Percentiles rank a stretch among this genome's conserved stretches.
Evolutionary conservation across 2,888 invertebrate genomes (phyloP).

Genomic region (Cosmia trapezina): DNA sequence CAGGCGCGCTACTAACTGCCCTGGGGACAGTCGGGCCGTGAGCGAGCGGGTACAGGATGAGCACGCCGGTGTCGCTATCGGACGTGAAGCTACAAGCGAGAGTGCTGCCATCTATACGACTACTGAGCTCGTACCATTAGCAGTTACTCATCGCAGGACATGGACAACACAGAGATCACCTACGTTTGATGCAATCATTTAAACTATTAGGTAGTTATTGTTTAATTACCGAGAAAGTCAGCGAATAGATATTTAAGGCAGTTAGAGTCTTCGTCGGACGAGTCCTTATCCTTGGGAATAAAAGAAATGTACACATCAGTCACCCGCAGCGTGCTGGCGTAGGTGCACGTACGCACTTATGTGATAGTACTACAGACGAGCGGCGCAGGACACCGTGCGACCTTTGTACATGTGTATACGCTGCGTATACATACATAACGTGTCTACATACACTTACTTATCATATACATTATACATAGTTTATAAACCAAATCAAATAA

Average conservation of each 20-base stretch:
- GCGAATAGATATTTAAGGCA: slow-evolving; percentile 93
- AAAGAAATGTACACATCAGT: slow-evolving; percentile 82
- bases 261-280: slow-evolving; percentile 91
- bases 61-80: slow-evolving; percentile 39
- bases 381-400: slow-evolving; percentile 63
- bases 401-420: slow-evolving; percentile 69
- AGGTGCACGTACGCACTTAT: slow-evolving; percentile 48
- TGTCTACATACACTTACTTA: slow-evolving; percentile 60
- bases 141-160: slow-evolving; percentile 79
- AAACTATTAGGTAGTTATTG: slow-evolving; percentile 53
- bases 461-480: slow-evolving; percentile 66
- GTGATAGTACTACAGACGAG: slow-evolving; percentile 37
- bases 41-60: slow-evolving; percentile 59
- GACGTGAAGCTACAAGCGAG: slow-evolving; percentile 61
- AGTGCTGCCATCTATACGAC: slow-evolving; percentile 74
- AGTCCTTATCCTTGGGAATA: slow-evolving; percentile 86
- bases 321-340: slow-evolving; percentile 60
- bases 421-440: slow-evolving; percentile 46
- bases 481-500: slow-evolving; percentile 82
- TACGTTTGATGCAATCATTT: slow-evolving; percentile 76
- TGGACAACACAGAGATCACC: slow-evolving; percentile 86
- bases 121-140: slow-evolving; percentile 74
- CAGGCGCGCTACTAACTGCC: slow-evolving; percentile 81
- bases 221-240: slow-evolving; percentile 92
- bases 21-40: slow-evolving; percentile 79